A percentile compares a stretch with the other conserved stretches of the same genome.
Evolutionary conservation across 2,113 vertebrate genomes (phyloP).

Genomic region (Tyto alba): DNA sequence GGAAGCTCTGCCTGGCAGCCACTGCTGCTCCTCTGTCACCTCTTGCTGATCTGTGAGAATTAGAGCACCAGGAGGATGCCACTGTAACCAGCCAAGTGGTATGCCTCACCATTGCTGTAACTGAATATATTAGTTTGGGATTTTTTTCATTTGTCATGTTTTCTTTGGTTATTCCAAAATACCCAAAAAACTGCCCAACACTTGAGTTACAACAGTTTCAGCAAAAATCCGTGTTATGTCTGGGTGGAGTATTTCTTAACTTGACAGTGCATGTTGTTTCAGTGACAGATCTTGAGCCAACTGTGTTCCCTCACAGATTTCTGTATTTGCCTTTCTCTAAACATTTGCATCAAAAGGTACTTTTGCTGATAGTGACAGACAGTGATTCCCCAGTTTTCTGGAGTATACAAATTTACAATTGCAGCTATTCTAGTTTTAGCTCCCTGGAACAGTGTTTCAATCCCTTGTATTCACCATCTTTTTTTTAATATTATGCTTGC

Average conservation of each 20-base stretch:
- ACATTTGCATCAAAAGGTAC: not conserved
- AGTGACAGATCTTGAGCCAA: not conserved
- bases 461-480: not conserved
- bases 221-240: not conserved
- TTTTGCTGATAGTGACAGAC: not conserved
- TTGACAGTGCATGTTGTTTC: not conserved
- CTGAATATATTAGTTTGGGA: not conserved
- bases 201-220: not conserved
- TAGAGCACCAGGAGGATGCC: not conserved
- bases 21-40: not conserved
- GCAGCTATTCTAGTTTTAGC: not conserved
- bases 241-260: not conserved
- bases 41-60: not conserved
- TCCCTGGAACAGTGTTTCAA: not conserved
- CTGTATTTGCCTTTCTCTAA: not conserved
- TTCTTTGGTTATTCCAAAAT: not conserved
- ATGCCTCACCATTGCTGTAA: not conserved
- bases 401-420: not conserved
- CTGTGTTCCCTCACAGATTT: not conserved
- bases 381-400: not conserved
- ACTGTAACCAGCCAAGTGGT: not conserved
- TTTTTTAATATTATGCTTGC: not conserved
- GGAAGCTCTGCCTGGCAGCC: not conserved
- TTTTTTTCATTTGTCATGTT: not conserved
- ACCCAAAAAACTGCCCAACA: not conserved